Conservation (phyloP, 2,797 vertebrate genomes). For the Clarias pachynema region DNA sequence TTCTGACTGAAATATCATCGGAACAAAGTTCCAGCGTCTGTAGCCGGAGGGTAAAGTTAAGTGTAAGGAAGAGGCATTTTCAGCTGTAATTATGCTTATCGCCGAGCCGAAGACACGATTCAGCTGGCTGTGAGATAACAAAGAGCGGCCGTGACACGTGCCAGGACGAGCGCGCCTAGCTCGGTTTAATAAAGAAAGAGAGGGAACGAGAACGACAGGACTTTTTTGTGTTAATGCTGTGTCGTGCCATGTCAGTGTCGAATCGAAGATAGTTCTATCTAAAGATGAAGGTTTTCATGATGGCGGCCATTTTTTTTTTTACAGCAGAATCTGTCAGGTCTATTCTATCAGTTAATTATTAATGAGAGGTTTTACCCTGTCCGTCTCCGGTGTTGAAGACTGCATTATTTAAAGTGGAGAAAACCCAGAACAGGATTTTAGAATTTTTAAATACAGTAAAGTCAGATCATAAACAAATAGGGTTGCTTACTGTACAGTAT, state of each 20-base stretch:
- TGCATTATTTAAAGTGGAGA: not conserved
- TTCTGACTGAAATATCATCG: constrained; percentile 7
- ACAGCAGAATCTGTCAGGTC: no score
- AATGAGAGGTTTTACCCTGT: not conserved
- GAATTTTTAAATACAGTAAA: not conserved
- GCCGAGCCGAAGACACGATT: constrained; percentile 67
- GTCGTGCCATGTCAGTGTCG: not conserved
- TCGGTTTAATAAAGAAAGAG: constrained; percentile 44
- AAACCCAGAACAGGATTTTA: no score
- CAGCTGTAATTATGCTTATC: constrained; percentile 69
- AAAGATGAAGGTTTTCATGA: not conserved
- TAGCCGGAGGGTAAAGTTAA: constrained; percentile 70
- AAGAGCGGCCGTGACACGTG: constrained; percentile 53
- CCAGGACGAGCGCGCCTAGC: constrained; percentile 49
- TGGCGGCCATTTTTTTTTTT: not conserved
- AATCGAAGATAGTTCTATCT: not conserved
- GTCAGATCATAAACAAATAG: not conserved
- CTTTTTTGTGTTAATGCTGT: not conserved
- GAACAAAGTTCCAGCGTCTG: constrained; percentile 22
- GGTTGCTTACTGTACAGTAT: not conserved
- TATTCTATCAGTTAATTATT: not conserved
- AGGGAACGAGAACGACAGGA: not conserved
- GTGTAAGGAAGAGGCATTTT: constrained; percentile 63
- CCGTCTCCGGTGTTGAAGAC: no score
- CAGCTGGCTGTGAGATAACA: constrained; percentile 61